These are phyloP conservation scores for Clistopyga incitator DNA, from an alignment of 2,888 invertebrate genomes.

Conservation along the genomic window DNA sequence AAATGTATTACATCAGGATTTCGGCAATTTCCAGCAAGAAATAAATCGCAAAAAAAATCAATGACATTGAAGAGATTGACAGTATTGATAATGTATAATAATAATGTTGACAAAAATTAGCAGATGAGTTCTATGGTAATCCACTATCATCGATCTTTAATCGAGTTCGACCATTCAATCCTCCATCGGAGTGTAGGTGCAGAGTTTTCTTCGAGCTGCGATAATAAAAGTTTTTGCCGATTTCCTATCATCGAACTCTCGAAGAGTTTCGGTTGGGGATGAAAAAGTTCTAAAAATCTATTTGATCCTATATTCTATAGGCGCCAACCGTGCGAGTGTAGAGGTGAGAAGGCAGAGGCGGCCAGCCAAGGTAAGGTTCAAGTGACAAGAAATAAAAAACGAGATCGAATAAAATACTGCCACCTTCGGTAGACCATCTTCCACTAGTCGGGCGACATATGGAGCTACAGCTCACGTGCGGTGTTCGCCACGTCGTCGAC, in stretches of 20 bases:
- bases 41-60: no score
- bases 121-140: no score
- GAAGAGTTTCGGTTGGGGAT: not conserved
- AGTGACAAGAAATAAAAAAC: slow-evolving; percentile 25
- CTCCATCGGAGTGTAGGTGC: not conserved
- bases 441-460: slow-evolving; percentile 15
- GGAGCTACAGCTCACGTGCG: slow-evolving; percentile 6
- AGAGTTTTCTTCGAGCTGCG: not conserved
- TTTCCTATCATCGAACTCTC: not conserved
- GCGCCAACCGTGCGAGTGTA: not conserved
- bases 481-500: slow-evolving; percentile 28
- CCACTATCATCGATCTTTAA: no score
- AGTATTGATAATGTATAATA: no score
- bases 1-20: no score
- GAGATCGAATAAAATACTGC: slow-evolving; percentile 11
- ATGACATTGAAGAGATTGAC: no score
- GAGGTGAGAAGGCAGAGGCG: not conserved
- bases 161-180: no score
- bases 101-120: no score
- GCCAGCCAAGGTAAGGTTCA: slow-evolving; percentile 1
- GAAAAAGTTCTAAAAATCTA: not conserved
- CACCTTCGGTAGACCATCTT: not conserved
- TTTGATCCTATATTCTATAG: no score
- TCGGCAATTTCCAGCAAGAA: no score
- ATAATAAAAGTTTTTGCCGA: not conserved